Evolutionary conservation across 2,797 vertebrate species (phyloP), one percentile per base, ranked within the genome.

Genomic region (Sciurus vulgaris): DNA sequence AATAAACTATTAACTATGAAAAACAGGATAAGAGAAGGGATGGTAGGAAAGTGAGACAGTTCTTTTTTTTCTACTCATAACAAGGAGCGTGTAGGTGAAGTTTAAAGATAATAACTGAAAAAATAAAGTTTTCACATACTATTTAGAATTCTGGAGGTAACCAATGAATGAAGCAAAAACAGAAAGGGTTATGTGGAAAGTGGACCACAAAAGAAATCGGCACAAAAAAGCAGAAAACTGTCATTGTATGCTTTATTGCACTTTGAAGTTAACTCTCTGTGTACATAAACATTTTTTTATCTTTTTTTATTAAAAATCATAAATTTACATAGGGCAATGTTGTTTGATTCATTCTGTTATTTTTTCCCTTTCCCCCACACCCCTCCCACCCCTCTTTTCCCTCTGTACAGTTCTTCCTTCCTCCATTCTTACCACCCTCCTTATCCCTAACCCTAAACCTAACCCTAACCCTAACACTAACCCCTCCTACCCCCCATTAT

Each of bases 21-120:
- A 78, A 69, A n/a, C 28, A 18, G 28, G 10, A 89, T 17, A 33
- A 86, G 26, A 3, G 33, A 35, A 56, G 2, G 51, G 35, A 69
- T 56, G 28, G 28, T n/a, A 28, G 47, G 28, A 59, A 54, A 65
- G 41, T 35, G 18, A 63, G 13, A 59, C 1, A 51, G 44, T 78
- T 61, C 41, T 93, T 67, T 76, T 51, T 70, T 35, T 59, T 26
- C 35, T 24, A 84, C 7, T 33, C 65, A 70, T 54, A 79, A 20
- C 5, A 81, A 44, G 47, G 38, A 84, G 22, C 77, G 28, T 6
- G 38, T 3, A 56, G 26, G n/a, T 61, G 47, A 70, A 13, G 41
- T 30, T 74, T 91, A 93, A 93, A 83, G 91, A 61, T 78, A 92
- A 78, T 47, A 72, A 76, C 8, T 72, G 28, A 51, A 87, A 30